Conservation (phyloP, 2,797 vertebrate genomes). For the Lophotriccus pileatus region DNA sequence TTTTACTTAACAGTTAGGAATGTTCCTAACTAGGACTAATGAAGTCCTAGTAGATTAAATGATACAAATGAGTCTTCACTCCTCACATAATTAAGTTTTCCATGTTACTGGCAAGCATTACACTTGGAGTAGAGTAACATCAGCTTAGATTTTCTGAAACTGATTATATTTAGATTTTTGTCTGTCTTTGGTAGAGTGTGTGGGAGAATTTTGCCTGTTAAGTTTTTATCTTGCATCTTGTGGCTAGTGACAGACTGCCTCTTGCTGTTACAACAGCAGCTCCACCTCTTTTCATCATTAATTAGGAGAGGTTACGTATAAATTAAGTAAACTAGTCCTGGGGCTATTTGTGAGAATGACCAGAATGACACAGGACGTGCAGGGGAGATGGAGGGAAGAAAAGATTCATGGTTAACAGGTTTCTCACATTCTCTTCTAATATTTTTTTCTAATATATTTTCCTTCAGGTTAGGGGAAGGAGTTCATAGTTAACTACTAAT, state of each 20-base stretch:
- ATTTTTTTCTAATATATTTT: neutral
- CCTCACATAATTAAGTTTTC: conserved; percentile 6
- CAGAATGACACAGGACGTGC: neutral
- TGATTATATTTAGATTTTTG: conserved; percentile 21
- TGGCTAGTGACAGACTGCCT: conserved; percentile 43
- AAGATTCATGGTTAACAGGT: neutral
- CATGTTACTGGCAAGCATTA: neutral
- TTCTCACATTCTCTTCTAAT: neutral
- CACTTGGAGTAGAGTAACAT: neutral
- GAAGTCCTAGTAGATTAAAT: neutral
- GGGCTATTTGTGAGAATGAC: conserved; percentile 40
- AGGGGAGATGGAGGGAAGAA: neutral
- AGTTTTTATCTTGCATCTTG: conserved; percentile 56
- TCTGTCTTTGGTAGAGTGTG: neutral
- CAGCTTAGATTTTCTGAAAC: neutral
- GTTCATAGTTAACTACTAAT: neutral
- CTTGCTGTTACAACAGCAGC: conserved; percentile 27
- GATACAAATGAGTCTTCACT: neutral
- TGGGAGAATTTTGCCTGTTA: conserved; percentile 30
- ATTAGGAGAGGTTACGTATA: conserved; percentile 28
- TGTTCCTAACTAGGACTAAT: too few relatives aligned
- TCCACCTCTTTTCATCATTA: conserved; percentile 36
- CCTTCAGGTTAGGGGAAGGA: neutral
- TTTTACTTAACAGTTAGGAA: neutral
- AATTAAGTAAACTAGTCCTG: conserved; percentile 22